Conservation (phyloP, 2,113 vertebrate genomes). For the Zingel zingel region DNA sequence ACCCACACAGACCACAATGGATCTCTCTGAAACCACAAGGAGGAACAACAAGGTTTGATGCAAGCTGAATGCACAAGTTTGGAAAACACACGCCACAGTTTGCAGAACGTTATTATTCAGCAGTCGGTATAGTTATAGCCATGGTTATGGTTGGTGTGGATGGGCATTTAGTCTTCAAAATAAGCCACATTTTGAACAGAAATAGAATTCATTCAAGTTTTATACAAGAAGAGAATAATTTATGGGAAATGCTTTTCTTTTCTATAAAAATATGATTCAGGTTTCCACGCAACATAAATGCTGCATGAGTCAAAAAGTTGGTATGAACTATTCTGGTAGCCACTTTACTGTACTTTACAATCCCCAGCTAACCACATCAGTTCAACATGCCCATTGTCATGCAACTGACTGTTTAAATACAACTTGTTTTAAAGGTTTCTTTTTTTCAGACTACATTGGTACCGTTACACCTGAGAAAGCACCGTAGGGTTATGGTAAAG, state of each 20-base stretch:
- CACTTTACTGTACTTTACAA: neutral
- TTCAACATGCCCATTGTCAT: neutral
- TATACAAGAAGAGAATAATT: too few relatives aligned
- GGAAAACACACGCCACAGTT: neutral
- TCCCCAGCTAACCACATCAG: neutral
- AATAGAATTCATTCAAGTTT: too few relatives aligned
- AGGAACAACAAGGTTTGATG: conserved; percentile 53
- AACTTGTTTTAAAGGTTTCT: neutral
- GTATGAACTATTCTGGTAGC: neutral
- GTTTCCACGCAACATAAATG: neutral
- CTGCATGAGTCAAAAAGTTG: neutral
- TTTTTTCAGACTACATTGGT: neutral
- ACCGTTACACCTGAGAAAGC: neutral
- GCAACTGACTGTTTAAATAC: neutral
- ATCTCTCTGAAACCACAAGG: conserved; percentile 58
- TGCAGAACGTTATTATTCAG: too few relatives aligned
- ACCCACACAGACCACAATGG: conserved; percentile 50
- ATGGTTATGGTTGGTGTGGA: too few relatives aligned
- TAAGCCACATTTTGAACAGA: too few relatives aligned
- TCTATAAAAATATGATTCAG: too few relatives aligned
- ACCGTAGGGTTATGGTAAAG: too few relatives aligned
- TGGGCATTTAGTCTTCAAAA: too few relatives aligned
- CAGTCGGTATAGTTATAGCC: too few relatives aligned
- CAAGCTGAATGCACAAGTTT: neutral
- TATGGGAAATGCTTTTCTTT: too few relatives aligned